A percentile compares a stretch with the other conserved stretches of the same genome.
These are phyloP conservation scores for Pseudococcus viburni DNA, from an alignment of 2,888 invertebrate species.

Conservation along the genomic window DNA sequence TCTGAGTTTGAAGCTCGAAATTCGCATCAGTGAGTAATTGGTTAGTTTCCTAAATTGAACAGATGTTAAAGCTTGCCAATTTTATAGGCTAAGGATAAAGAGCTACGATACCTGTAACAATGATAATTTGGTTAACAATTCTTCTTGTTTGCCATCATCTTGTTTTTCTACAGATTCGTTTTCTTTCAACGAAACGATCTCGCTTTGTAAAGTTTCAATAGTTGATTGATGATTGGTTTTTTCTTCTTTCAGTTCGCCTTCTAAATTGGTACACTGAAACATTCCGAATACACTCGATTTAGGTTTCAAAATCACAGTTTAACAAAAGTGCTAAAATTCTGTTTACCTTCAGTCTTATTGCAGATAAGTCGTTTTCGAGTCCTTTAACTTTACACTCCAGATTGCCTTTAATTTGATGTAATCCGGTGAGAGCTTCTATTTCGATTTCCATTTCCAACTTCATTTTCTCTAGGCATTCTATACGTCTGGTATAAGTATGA, in stretches of 20 bases:
- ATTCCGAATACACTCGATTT: too few relatives aligned
- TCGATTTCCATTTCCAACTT: conserved; percentile 66
- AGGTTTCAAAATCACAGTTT: too few relatives aligned
- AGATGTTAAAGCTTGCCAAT: not conserved
- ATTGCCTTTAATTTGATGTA: conserved; percentile 65
- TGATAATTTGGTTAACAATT: conserved; percentile 30
- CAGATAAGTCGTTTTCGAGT: conserved; percentile 54
- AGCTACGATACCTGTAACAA: conserved; percentile 34
- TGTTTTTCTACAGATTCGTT: not conserved
- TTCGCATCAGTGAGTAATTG: not conserved
- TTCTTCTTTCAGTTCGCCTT: conserved; percentile 50
- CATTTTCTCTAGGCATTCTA: conserved; percentile 63
- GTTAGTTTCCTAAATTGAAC: conserved; percentile 52
- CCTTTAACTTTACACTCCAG: conserved; percentile 60
- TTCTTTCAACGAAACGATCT: conserved; percentile 5
- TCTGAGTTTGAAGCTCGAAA: conserved; percentile 55
- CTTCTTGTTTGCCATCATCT: conserved; percentile 23
- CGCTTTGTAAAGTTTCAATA: conserved; percentile 19
- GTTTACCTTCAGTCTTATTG: conserved; percentile 56
- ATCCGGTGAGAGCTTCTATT: conserved; percentile 65
- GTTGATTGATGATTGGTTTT: conserved; percentile 37
- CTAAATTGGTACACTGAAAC: conserved; percentile 43
- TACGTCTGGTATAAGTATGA: conserved; percentile 35
- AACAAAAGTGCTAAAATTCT: too few relatives aligned
- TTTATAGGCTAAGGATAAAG: not conserved